phyloP scores from a whole-genome alignment of 2,888 invertebrate species.

The Dryobota labecula region DNA sequence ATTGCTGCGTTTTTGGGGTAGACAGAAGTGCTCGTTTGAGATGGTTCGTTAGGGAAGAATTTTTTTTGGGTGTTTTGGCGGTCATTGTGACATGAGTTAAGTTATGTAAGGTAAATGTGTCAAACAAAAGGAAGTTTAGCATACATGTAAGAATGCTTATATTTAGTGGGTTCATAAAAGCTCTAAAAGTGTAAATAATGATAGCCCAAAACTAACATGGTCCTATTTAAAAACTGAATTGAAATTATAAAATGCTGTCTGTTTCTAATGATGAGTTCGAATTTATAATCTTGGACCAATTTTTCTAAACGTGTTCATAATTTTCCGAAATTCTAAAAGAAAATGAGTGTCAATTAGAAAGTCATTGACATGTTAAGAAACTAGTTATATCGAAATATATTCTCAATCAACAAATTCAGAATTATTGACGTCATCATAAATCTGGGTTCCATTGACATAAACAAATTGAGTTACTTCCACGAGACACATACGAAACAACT shows the following conservation, averaged over 20 bases:
- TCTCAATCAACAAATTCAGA: neutral
- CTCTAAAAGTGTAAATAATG: neutral
- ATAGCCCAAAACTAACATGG: neutral
- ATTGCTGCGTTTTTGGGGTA: constrained; percentile 42
- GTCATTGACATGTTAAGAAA: neutral
- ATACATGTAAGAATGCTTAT: too few species aligned
- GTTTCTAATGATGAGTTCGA: neutral
- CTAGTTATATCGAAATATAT: too few species aligned
- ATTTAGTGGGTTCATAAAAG: neutral
- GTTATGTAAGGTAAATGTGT: neutral
- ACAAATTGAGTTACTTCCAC: constrained; percentile 35
- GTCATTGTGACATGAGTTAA: neutral
- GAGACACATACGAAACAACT: constrained; percentile 18
- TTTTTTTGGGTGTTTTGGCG: neutral
- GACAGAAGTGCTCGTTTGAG: constrained; percentile 31
- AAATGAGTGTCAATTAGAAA: neutral
- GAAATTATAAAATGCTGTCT: neutral
- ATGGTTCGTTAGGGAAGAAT: constrained; percentile 3
- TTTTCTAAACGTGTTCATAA: neutral
- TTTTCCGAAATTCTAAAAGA: neutral
- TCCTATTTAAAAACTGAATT: neutral
- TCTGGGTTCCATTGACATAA: constrained; percentile 17
- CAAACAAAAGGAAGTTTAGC: too few species aligned
- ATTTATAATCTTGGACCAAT: neutral
- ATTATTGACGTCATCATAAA: constrained; percentile 12